Conservation (phyloP, 2,888 invertebrate species). For the Hyposoter dolosus region DNA sequence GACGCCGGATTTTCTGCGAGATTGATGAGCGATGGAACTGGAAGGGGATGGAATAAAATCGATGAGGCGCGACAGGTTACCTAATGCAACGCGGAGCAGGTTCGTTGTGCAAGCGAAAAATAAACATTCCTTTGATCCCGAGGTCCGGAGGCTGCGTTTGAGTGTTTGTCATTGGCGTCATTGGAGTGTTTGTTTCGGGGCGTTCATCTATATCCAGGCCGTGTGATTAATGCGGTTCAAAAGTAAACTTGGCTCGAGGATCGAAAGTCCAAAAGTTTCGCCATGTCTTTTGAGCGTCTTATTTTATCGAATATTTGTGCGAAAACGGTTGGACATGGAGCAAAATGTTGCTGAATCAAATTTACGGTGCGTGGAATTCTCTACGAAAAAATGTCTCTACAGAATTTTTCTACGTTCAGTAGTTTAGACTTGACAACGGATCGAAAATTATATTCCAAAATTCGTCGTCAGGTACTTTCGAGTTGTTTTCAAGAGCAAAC, state of each 20-base stretch:
- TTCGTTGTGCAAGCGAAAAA: background rate
- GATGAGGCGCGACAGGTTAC: conserved; percentile 1
- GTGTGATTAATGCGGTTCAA: background rate
- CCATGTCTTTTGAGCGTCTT: background rate
- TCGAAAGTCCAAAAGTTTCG: background rate
- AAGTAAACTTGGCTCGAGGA: background rate
- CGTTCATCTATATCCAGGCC: background rate
- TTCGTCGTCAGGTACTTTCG: background rate
- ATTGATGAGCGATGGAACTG: background rate
- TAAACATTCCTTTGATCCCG: background rate
- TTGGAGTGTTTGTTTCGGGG: no score
- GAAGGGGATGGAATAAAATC: background rate
- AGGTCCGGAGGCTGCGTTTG: background rate
- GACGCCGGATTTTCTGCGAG: background rate
- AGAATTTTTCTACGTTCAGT: background rate
- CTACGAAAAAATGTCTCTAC: background rate
- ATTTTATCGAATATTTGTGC: background rate
- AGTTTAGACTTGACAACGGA: background rate
- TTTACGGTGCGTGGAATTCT: background rate
- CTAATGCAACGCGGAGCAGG: background rate
- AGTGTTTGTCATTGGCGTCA: background rate
- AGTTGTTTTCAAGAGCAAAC: background rate
- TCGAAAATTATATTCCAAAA: background rate
- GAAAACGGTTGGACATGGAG: background rate
- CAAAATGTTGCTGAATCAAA: background rate